A percentile compares a stretch with the other conserved stretches of the same genome.
Conservation (phyloP, 23 tunicate species). For the Halocynthia roretzi region DNA sequence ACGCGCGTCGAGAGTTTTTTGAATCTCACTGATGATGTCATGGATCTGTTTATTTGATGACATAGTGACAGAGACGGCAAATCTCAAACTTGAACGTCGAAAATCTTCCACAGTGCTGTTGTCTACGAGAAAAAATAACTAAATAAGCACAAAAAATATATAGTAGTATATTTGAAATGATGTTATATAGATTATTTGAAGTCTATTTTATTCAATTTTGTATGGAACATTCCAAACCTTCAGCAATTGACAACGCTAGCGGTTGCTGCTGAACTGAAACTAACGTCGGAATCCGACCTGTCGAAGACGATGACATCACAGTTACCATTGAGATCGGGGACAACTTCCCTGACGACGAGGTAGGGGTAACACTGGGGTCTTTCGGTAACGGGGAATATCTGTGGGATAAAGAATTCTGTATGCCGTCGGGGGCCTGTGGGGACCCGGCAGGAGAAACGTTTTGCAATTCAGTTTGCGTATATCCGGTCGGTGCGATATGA, state of each 20-base stretch:
- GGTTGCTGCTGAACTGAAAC: conserved; percentile 19
- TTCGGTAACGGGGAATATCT: conserved; percentile 1
- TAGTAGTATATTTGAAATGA: no score
- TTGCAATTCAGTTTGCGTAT: neutral
- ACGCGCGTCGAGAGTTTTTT: conserved; percentile 37
- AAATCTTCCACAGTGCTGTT: no score
- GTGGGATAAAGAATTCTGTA: conserved; percentile 3
- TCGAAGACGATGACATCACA: conserved; percentile 38
- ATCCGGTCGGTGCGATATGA: conserved; percentile 10
- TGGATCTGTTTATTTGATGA: conserved; percentile 38
- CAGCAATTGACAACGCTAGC: no score
- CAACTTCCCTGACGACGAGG: conserved; percentile 22
- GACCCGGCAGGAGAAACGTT: neutral
- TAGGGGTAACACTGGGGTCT: conserved; percentile 7
- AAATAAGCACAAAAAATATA: no score
- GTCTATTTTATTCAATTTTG: no score
- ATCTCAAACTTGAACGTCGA: conserved; percentile 44
- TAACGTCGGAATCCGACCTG: conserved; percentile 20
- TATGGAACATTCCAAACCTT: no score
- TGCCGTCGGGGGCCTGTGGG: neutral
- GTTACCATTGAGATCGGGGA: conserved; percentile 51
- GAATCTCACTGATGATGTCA: conserved; percentile 59
- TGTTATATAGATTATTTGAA: no score
- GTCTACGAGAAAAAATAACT: no score
- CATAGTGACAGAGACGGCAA: conserved; percentile 52